Evolutionary conservation across 2,888 invertebrate genomes (phyloP).

Genomic region (Drosophila antonietae): DNA sequence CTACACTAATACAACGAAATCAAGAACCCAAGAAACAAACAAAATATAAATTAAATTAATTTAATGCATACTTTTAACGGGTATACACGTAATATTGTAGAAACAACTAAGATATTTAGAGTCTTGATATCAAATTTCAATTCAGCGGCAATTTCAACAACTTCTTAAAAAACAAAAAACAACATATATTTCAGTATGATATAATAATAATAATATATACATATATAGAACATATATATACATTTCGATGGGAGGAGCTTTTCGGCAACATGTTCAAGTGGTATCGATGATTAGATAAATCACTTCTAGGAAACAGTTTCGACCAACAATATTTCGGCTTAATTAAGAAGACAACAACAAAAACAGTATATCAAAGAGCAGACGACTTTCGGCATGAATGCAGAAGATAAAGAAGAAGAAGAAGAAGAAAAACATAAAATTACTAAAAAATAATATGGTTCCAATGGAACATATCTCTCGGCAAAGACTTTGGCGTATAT

Average conservation of each 20-base stretch:
- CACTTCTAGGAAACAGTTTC: conserved; percentile 55
- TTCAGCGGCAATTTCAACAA: conserved; percentile 32
- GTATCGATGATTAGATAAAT: conserved; percentile 50
- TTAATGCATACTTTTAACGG: conserved; percentile 45
- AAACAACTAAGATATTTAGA: conserved; percentile 33
- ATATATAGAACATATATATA: conserved; percentile 1
- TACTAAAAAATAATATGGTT: conserved; percentile 21
- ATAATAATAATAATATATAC: not conserved
- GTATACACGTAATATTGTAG: conserved; percentile 45
- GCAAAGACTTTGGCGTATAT: conserved; percentile 75
- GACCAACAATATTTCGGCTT: conserved; percentile 71
- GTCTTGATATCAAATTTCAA: conserved; percentile 23
- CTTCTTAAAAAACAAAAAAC: conserved; percentile 2
- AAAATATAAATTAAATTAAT: conserved; percentile 19
- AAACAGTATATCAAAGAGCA: conserved; percentile 15
- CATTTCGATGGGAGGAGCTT: conserved; percentile 53
- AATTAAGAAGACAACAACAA: conserved; percentile 20
- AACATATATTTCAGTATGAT: not conserved
- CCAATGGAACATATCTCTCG: conserved; percentile 56
- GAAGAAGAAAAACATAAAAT: conserved; percentile 15
- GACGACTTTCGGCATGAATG: conserved; percentile 71
- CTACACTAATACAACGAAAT: conserved; percentile 24
- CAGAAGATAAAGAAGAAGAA: conserved; percentile 29
- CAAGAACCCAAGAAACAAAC: conserved; percentile 15
- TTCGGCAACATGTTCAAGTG: conserved; percentile 56